phyloP scores from a whole-genome alignment of 2,797 vertebrate genomes.

The Poeciliopsis turneri region DNA sequence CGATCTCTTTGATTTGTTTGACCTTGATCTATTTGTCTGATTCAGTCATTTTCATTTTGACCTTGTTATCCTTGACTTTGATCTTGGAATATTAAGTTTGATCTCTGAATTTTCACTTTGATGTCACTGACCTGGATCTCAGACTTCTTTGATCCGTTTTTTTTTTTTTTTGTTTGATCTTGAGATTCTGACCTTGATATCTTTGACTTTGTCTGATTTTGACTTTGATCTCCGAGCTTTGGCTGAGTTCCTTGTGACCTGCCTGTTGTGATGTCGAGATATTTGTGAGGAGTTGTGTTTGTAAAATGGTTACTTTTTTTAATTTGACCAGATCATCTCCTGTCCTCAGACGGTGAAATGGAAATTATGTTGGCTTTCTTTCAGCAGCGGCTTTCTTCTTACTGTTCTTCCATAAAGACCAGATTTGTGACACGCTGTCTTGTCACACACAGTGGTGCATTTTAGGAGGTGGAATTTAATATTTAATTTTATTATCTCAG shows the following conservation, averaged over 20 bases:
- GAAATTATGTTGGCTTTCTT: not conserved
- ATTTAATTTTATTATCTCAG: not conserved
- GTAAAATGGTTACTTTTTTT: not conserved
- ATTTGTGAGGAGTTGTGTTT: not conserved
- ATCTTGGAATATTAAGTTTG: too few relatives aligned
- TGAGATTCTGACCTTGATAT: too few relatives aligned
- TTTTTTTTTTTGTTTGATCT: too few relatives aligned
- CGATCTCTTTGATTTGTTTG: not conserved
- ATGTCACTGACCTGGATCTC: too few relatives aligned
- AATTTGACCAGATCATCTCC: not conserved
- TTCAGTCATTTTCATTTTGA: too few relatives aligned
- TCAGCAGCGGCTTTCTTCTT: not conserved
- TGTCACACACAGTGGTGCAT: not conserved
- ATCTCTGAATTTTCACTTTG: too few relatives aligned
- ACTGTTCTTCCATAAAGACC: not conserved
- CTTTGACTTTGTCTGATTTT: too few relatives aligned
- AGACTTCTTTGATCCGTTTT: too few relatives aligned
- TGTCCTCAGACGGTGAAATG: not conserved
- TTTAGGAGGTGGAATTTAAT: not conserved
- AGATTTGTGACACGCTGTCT: not conserved
- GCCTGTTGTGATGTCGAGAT: not conserved
- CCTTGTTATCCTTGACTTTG: too few relatives aligned
- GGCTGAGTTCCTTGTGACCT: not conserved
- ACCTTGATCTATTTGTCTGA: too few relatives aligned
- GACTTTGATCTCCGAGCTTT: not conserved